Base-by-base conservation (phyloP, 2,113 vertebrate genomes). In the Theristicus caerulescens region DNA sequence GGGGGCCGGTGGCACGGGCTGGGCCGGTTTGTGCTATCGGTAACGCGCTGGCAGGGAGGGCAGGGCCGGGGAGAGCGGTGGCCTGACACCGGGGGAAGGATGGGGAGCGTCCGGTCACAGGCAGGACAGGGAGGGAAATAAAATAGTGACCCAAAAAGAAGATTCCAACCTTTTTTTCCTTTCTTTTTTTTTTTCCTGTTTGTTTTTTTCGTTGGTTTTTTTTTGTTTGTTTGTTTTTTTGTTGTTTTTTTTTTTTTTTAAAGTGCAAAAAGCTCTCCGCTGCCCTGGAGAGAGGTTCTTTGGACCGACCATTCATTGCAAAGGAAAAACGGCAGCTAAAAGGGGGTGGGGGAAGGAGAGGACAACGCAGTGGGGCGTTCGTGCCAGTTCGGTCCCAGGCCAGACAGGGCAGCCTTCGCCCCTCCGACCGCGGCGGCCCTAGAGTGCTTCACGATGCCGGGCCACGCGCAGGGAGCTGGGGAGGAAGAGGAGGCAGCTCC, bases 221-320 rank as follows among this genome's bases (percentile, higher is more conserved):
- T 54, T 31, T 25, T 38, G 40, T 40, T 40, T 40, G 40, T 36
- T 54, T 27, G n/a, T 67, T 61, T 47, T 90, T 92, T 93, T 94
- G 89, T 97, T 44, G 25, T 4, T 40, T 40, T 85, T 92, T 92
- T 95, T 83, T 70, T 95, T 97, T 97, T 97, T 96, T 98, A 98
- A 98, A 98, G 98, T 98, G 98, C 98, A 98, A 98, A 98, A 98
- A 98, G 97, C 98, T 98, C 98, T 98, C 98, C 97, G 98, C 98
- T 98, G 98, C 98, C 98, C 96, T 96, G 98, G 98, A 98, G 98
- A 98, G 98, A 98, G 96, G 97, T 98, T 98, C 98, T 98, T 98
- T 98, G 98, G 98, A 98, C 98, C 97, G 85, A 98, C 97, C 97
- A 71, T 98, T 98, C 96, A 97, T 98, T 98, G 98, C 97, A 98